Evolutionary conservation across 1,140 invertebrate genomes (phyloP), one percentile per base, ranked within the genome.

Genomic region (Lepidurus packardi): DNA sequence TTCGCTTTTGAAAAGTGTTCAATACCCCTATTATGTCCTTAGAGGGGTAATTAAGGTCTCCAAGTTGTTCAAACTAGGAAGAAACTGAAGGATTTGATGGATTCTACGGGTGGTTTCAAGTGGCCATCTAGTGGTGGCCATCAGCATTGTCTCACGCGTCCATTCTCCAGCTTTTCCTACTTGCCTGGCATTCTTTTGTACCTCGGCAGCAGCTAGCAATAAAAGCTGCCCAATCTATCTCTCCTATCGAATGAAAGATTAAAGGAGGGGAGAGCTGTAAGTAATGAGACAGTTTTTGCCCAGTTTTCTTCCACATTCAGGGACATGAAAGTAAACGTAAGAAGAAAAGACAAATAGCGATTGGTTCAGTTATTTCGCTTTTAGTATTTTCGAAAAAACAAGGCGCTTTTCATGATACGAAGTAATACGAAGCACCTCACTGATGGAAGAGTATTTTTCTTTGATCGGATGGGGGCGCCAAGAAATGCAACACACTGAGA

Each of bases 361-460:
- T 65, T 65, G 53, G 53, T 65, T 65, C 53, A 65, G 53, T 65
- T 65, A 65, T 65, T 65, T 65, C n/a, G 53, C 53, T 65, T 65
- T 65, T 65, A 65, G 53, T 65, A 65, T 65, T 65, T 21, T 21
- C 16, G 53, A 65, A 65, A 34, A 34, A 65, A 65, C n/a, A 65
- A 65, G 53, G 53, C 53, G 53, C 53, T 65, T 65, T 65, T 65
- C 53, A 16, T 65, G 53, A 65, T 65, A 65, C 34, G 34, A 34
- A 34, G 34, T 34, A 34, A 34, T 34, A 65, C 53, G 53, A 65
- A 65, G 53, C 53, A 65, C 53, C 53, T 65, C 53, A n/a, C 53
- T 65, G 53, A 65, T 65, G 53, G 53, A 65, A 65, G 53, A 65
- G 21, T 65, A 21, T 7, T 16, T 16, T 65, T 65, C 21, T 47